These are phyloP conservation scores for Tenualosa thibaudeaui DNA, from an alignment of 2,797 vertebrate species.

Conservation along the genomic window DNA sequence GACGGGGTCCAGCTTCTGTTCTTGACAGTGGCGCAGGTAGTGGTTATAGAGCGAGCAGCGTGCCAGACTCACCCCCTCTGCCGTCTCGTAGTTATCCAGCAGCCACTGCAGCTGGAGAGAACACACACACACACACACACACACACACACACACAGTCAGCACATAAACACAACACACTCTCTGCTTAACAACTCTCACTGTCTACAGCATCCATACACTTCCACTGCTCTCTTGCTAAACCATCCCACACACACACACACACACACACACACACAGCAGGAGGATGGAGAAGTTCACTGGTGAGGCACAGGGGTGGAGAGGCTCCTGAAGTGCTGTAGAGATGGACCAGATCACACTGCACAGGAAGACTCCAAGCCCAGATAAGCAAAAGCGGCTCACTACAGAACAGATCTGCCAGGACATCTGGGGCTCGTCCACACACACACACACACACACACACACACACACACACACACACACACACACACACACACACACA, in stretches of 20 bases:
- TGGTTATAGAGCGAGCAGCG: constrained; percentile 95
- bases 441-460: too few species aligned
- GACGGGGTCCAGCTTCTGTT: constrained; percentile 95
- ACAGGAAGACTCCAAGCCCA: too few species aligned
- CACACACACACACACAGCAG: too few species aligned
- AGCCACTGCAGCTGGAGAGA: constrained; percentile 90
- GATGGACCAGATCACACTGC: too few species aligned
- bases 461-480: too few species aligned
- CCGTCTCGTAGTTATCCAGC: constrained; percentile 95
- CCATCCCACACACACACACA: background rate
- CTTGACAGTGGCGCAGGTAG: constrained; percentile 95
- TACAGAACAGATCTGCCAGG: too few species aligned
- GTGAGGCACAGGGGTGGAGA: too few species aligned
- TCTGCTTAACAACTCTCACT: background rate
- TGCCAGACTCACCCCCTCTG: constrained; percentile 92
- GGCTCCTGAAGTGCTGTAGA: too few species aligned
- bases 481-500: too few species aligned
- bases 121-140: constrained; percentile 27
- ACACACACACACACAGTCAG: background rate
- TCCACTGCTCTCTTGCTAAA: background rate
- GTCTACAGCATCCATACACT: background rate
- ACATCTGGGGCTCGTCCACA: too few species aligned
- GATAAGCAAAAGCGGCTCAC: too few species aligned
- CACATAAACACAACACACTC: background rate
- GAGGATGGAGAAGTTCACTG: too few species aligned